phyloP scores from a whole-genome alignment of 2,113 vertebrate genomes.

The Uropsilus gracilis region DNA sequence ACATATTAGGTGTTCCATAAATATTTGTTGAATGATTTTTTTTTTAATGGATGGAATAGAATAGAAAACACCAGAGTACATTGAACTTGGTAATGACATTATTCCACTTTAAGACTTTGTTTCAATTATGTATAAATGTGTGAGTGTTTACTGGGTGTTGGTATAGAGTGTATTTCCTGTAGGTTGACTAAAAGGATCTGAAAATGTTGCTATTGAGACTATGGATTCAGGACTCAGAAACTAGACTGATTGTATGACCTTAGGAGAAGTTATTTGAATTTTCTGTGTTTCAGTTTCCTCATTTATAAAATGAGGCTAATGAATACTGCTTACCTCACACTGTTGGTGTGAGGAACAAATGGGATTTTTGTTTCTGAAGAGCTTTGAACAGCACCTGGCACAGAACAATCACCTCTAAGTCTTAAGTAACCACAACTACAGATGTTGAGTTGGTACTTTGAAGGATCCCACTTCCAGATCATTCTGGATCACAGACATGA shows the following conservation, averaged over 20 bases:
- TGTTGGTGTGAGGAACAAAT: not conserved
- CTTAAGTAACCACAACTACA: not conserved
- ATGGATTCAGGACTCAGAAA: not conserved
- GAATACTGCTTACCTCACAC: not conserved
- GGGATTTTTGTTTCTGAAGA: not conserved
- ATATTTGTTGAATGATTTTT: constrained; percentile 9
- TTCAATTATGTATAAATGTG: not conserved
- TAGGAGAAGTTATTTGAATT: constrained; percentile 38
- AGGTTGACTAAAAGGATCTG: not conserved
- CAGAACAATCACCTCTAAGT: too few relatives aligned
- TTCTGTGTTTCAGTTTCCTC: constrained; percentile 28
- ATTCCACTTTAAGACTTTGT: not conserved
- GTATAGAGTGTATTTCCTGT: constrained; percentile 10
- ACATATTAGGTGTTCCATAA: not conserved
- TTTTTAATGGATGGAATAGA: not conserved
- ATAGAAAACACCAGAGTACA: not conserved
- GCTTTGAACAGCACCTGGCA: not conserved
- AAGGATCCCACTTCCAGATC: not conserved
- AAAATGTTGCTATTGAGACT: not conserved
- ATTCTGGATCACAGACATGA: constrained; percentile 7
- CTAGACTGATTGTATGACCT: not conserved
- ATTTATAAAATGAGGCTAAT: not conserved
- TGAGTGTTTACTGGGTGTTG: not conserved
- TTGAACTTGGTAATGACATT: not conserved
- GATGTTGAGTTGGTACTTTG: not conserved